Evolutionary conservation across 2,888 invertebrate genomes (phyloP).

Genomic region (Unio delphinus): DNA sequence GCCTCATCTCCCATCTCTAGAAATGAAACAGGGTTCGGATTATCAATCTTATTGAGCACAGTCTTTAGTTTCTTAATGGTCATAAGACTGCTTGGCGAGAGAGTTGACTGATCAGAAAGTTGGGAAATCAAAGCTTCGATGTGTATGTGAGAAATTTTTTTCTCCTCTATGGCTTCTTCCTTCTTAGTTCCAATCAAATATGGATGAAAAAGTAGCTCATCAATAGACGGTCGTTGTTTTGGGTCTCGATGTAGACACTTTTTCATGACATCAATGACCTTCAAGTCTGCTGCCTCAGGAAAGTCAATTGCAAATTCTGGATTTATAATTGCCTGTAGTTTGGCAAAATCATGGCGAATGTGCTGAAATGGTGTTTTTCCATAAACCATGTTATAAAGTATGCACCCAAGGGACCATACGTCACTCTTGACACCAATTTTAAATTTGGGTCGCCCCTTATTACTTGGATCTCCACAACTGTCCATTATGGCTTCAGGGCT

Average conservation of each 20-base stretch:
- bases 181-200: conserved; percentile 35
- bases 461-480: conserved; percentile 34
- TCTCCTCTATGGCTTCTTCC: too few species aligned
- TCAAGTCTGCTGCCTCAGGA: conserved; percentile 74
- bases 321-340: conserved; percentile 85
- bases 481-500: conserved; percentile 84
- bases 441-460: conserved; percentile 51
- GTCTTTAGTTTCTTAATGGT: too few species aligned
- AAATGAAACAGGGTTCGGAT: too few species aligned
- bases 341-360: conserved; percentile 80
- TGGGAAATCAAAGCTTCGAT: conserved; percentile 20
- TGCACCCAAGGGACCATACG: conserved; percentile 98
- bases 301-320: conserved; percentile 83
- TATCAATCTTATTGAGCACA: too few species aligned
- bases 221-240: conserved; percentile 82
- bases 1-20: too few species aligned
- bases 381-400: conserved; percentile 92
- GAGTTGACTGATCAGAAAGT: conserved; percentile 17
- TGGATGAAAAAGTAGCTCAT: conserved; percentile 77
- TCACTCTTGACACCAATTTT: conserved; percentile 92
- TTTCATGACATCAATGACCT: conserved; percentile 62
- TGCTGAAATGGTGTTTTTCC: conserved; percentile 92
- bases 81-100: conserved; percentile 19
- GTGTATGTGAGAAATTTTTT: too few species aligned
- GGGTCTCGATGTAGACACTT: conserved; percentile 83